Evolutionary conservation across 2,888 invertebrate genomes (phyloP), one percentile per base, ranked within the genome.

Genomic region (Panorpa germanica): DNA sequence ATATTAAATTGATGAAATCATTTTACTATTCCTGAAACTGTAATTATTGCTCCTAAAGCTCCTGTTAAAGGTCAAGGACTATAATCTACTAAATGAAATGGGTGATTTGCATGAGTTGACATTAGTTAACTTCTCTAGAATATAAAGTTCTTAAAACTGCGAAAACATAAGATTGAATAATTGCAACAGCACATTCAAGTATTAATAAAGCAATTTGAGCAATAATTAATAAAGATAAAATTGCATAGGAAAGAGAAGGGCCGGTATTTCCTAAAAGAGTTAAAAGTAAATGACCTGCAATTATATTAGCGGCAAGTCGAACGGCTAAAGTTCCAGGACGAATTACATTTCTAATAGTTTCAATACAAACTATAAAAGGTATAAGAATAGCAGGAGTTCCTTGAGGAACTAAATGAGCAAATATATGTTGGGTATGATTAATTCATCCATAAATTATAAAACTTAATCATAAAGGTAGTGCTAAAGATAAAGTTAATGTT

Each of bases 221-320:
- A 28, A 51, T 14, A 37, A 57, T 38, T 43, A 53, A 38, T 22
- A 52, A 18, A 7, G 35, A 37, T 14, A 47, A 25, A 29, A 46
- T 34, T 29, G 44, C 22, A 24, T 31, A 33, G 3, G 44, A 38
- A 40, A 45, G 30, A 14, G 35, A 42, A 15, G 44, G 40, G 0
- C 50, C 57, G 3, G 53, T 57, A 38, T 57, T 56, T 34, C 64
- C 61, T 44, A 72, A 43, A 41, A 75, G 40, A 2, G 68, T 69
- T 59, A 75, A 49, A 46, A 75, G 40, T 51, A 76, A 46, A 48
- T 76, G 72, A 0, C 73, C 74, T 2, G 75, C 71, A 59, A 74
- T 72, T 66, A 76, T 74, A 59, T 76, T 76, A n/a, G 75, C 75
- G 4, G 69, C 63, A 57, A 76, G 45, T 38, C 75, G 74, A 34